Conservation (phyloP, 2,113 vertebrate genomes). For the Lynx canadensis region DNA sequence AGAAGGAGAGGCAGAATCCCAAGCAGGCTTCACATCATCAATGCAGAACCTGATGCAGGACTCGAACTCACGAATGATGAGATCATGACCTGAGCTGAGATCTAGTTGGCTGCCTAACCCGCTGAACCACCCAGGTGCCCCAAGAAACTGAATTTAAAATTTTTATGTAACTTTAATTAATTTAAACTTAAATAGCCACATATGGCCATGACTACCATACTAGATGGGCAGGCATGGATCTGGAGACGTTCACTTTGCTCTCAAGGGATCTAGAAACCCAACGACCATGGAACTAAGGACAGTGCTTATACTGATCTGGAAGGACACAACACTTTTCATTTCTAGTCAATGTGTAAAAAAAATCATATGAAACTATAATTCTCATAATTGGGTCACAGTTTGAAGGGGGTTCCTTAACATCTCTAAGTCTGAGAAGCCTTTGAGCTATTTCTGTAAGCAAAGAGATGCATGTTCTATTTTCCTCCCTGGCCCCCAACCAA, state of each 20-base stretch:
- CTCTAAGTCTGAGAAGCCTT: constrained; percentile 41
- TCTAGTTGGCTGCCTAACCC: too few relatives aligned
- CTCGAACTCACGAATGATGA: too few relatives aligned
- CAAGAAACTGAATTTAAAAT: neutral
- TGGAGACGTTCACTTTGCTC: neutral
- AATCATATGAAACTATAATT: constrained; percentile 10
- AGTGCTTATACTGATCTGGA: neutral
- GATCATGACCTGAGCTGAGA: too few relatives aligned
- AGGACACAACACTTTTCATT: neutral
- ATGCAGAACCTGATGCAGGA: too few relatives aligned
- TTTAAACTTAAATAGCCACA: neutral
- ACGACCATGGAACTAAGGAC: neutral
- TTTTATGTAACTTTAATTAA: neutral
- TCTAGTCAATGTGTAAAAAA: neutral
- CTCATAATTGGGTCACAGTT: constrained; percentile 86
- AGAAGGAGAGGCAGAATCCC: too few relatives aligned
- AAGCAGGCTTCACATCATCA: too few relatives aligned
- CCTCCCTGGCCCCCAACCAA: constrained; percentile 42
- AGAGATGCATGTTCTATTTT: constrained; percentile 46
- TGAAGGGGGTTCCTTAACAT: constrained; percentile 85
- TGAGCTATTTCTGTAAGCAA: constrained; percentile 69
- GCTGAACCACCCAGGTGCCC: too few relatives aligned
- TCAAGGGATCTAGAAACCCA: neutral
- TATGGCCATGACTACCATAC: neutral
- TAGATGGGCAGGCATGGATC: neutral